Evolutionary conservation across 1,140 invertebrate species (phyloP).

Genomic region (Drosophila guanche): DNA sequence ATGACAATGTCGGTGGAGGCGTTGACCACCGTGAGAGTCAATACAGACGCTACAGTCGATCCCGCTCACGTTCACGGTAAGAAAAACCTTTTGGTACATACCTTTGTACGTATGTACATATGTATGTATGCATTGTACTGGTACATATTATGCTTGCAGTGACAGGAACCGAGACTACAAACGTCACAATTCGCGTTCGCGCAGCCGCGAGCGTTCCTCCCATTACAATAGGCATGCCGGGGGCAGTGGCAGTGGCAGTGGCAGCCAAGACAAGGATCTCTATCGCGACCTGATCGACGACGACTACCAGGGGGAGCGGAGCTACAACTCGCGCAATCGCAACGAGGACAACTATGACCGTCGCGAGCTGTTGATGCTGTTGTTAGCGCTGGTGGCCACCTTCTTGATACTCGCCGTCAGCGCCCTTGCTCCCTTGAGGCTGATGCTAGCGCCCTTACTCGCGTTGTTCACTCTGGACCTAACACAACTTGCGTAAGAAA

Average conservation of each 20-base stretch:
- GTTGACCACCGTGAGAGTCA: slow-evolving; percentile 34
- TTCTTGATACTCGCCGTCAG: too few relatives aligned
- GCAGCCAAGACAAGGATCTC: slow-evolving; percentile 60
- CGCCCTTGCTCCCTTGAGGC: too few relatives aligned
- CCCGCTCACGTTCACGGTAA: slow-evolving; percentile 72
- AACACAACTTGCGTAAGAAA: too few relatives aligned
- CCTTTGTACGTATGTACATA: too few relatives aligned
- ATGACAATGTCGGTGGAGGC: slow-evolving; percentile 16
- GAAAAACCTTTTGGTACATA: not conserved
- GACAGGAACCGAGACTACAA: slow-evolving; percentile 52
- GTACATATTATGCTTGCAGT: slow-evolving; percentile 13
- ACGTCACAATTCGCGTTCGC: slow-evolving; percentile 56
- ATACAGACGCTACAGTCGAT: slow-evolving; percentile 60
- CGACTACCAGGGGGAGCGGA: slow-evolving; percentile 71
- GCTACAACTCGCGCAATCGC: slow-evolving; percentile 53
- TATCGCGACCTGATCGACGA: slow-evolving; percentile 76
- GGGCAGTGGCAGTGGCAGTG: slow-evolving; percentile 32
- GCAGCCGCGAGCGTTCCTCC: slow-evolving; percentile 67
- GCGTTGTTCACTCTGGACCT: too few relatives aligned
- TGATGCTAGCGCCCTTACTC: too few relatives aligned
- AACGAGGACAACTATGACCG: slow-evolving; percentile 55
- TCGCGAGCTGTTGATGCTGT: too few relatives aligned
- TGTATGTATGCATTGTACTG: not conserved
- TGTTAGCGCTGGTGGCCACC: too few relatives aligned
- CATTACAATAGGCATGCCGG: slow-evolving; percentile 36